Evolutionary conservation across 2,113 vertebrate species (phyloP).

Genomic region (Rhea pennata): DNA sequence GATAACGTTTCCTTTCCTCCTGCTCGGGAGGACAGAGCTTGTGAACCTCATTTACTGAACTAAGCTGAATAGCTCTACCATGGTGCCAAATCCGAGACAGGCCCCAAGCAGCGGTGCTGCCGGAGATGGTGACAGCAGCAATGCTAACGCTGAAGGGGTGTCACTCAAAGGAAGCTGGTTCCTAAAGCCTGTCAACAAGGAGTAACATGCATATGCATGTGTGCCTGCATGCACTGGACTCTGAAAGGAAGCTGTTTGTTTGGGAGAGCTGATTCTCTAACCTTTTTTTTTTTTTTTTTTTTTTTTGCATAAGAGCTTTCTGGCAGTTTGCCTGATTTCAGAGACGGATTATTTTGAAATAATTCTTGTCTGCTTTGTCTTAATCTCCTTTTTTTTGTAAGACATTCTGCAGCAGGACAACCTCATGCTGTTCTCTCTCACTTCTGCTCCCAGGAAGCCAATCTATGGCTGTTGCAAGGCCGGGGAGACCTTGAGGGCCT

Average conservation of each 20-base stretch:
- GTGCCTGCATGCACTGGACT: background rate
- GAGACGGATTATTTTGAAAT: conserved; percentile 49
- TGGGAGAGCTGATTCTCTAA: background rate
- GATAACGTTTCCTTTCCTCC: background rate
- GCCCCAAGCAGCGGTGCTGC: background rate
- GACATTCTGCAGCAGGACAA: background rate
- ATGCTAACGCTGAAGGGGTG: background rate
- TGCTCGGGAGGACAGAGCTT: background rate
- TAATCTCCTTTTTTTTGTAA: background rate
- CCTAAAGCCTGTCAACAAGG: background rate
- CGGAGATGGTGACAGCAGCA: fast-evolving
- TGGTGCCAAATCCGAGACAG: background rate
- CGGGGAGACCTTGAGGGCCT: fast-evolving
- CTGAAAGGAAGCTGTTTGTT: conserved; percentile 48
- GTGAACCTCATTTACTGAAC: background rate
- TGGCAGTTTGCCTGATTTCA: conserved; percentile 22
- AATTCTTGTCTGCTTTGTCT: conserved; percentile 14
- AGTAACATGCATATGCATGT: background rate
- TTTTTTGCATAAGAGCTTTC: conserved; percentile 25
- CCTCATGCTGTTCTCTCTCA: background rate
- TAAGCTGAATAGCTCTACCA: background rate
- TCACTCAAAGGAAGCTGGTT: background rate
- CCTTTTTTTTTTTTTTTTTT: background rate
- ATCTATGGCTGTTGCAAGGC: background rate
- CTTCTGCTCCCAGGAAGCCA: background rate